These are phyloP conservation scores for Ypsolopha scabrella DNA, from an alignment of 2,888 invertebrate genomes.

Conservation along the genomic window DNA sequence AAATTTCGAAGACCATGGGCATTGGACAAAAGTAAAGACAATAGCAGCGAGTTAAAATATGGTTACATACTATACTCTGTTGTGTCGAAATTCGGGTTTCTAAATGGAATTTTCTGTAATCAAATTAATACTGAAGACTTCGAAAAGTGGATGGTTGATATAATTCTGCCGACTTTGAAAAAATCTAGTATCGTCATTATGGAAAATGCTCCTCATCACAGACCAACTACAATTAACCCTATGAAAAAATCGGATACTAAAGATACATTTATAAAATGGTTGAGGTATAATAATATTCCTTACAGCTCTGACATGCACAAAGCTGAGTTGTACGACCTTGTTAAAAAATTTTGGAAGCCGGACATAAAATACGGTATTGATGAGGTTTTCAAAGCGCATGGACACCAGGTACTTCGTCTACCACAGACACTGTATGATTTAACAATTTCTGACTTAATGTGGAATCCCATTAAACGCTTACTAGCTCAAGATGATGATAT, in stretches of 20 bases:
- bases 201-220: constrained; percentile 21
- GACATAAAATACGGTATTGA: constrained; percentile 21
- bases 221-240: constrained; percentile 7
- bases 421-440: constrained; percentile 26
- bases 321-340: constrained; percentile 31
- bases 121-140: constrained; percentile 20
- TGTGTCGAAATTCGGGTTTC: constrained; percentile 20
- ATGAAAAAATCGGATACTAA: constrained; percentile 32
- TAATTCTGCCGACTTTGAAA: constrained; percentile 21
- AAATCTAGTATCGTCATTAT: constrained; percentile 28
- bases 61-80: constrained; percentile 23
- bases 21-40: neutral
- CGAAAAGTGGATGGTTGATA: constrained; percentile 33
- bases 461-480: constrained; percentile 14
- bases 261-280: constrained; percentile 28
- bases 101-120: constrained; percentile 25
- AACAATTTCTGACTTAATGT: constrained; percentile 27
- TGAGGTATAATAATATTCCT: constrained; percentile 29
- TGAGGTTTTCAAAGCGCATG: constrained; percentile 25
- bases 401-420: constrained; percentile 30
- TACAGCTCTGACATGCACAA: constrained; percentile 24
- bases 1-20: neutral
- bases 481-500: too few species aligned
- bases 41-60: constrained; percentile 1
- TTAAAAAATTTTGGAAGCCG: constrained; percentile 17